Conservation (phyloP, 1,140 invertebrate genomes). For the Drosophila oshimai region DNA sequence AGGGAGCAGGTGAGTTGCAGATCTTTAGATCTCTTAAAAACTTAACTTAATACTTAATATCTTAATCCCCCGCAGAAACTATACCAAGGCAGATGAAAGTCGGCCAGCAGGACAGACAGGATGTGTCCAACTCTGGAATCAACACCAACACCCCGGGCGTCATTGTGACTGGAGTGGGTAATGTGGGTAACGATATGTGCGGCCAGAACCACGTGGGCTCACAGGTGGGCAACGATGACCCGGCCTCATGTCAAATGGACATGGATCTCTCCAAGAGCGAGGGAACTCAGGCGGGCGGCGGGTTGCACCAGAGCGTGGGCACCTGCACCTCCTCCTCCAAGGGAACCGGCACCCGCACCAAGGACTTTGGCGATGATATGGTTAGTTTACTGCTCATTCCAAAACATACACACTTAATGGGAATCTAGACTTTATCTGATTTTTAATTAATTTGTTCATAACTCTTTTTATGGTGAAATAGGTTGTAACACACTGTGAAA, state of each 20-base stretch:
- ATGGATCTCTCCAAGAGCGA: slow-evolving; percentile 88
- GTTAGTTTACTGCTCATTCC: slow-evolving; percentile 28
- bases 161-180: slow-evolving; percentile 68
- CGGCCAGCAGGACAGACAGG: slow-evolving; percentile 83
- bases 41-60: background rate
- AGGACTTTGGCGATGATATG: slow-evolving; percentile 82
- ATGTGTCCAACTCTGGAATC: slow-evolving; percentile 85
- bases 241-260: slow-evolving; percentile 71
- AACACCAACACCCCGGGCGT: slow-evolving; percentile 77
- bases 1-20: slow-evolving; percentile 50
- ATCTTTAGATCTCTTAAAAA: background rate
- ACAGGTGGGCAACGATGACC: slow-evolving; percentile 80
- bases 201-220: slow-evolving; percentile 84
- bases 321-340: slow-evolving; percentile 82
- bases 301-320: slow-evolving; percentile 83
- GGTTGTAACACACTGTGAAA: too few relatives aligned
- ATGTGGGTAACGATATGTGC: slow-evolving; percentile 73
- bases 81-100: slow-evolving; percentile 85
- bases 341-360: slow-evolving; percentile 85
- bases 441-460: too few relatives aligned
- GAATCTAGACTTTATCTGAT: background rate
- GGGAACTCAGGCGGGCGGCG: slow-evolving; percentile 91
- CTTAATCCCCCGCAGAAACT: slow-evolving; percentile 52
- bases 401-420: background rate
- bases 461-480: too few relatives aligned